Conservation (phyloP, 30 jellyfish, hydroid and myxozoan species). For the Clytia hemisphaerica region DNA sequence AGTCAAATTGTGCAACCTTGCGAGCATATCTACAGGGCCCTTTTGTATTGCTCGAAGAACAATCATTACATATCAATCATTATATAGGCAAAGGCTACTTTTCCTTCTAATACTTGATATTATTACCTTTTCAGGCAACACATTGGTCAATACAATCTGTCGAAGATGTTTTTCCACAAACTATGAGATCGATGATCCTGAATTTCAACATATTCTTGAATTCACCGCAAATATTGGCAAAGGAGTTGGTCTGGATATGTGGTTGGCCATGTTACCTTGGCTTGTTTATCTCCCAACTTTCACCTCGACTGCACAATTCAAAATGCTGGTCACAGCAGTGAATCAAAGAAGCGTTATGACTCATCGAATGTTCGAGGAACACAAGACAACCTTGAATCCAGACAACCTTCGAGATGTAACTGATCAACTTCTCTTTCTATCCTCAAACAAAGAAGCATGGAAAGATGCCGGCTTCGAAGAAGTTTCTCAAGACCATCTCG, state of each 20-base stretch:
- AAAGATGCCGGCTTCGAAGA: neutral
- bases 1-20: no score
- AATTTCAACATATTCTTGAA: conserved; percentile 36
- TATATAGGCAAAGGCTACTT: no score
- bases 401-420: conserved; percentile 63
- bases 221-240: conserved; percentile 25
- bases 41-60: no score
- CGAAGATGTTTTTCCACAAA: conserved; percentile 49
- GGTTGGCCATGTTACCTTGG: conserved; percentile 40
- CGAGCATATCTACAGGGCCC: no score
- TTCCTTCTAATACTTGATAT: no score
- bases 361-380: conserved; percentile 41
- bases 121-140: conserved; percentile 29
- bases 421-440: conserved; percentile 35
- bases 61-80: no score
- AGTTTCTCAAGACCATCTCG: conserved; percentile 48
- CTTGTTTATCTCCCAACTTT: conserved; percentile 52
- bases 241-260: conserved; percentile 33
- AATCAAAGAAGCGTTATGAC: no score
- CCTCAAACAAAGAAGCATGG: no score
- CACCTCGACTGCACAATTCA: no score
- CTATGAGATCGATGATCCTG: conserved; percentile 62
- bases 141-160: conserved; percentile 58
- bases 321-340: no score
- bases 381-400: conserved; percentile 45